These are phyloP conservation scores for Hypsopygia costalis DNA, from an alignment of 2,888 invertebrate species.

Conservation along the genomic window DNA sequence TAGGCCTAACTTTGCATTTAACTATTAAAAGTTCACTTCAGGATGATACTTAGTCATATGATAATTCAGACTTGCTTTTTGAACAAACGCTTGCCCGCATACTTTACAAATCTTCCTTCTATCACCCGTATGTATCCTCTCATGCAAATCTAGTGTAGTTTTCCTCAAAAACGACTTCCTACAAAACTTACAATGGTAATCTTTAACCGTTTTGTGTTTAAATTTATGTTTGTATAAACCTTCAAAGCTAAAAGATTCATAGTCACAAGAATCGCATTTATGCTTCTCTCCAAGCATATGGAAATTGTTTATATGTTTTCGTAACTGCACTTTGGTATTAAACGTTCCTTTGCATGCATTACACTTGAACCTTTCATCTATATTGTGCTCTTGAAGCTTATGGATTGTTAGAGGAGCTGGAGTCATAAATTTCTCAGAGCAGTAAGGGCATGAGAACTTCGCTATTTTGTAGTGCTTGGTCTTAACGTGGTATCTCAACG, in stretches of 20 bases:
- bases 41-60: conserved; percentile 70
- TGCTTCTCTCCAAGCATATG: conserved; percentile 60
- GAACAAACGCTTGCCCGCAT: conserved; percentile 66
- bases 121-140: conserved; percentile 64
- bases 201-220: conserved; percentile 61
- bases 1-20: too few species aligned
- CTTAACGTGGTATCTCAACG: conserved; percentile 46
- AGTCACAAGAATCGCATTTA: conserved; percentile 56
- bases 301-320: conserved; percentile 52
- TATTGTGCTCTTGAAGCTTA: conserved; percentile 46
- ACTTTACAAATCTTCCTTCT: conserved; percentile 51
- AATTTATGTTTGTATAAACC: conserved; percentile 57
- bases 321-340: conserved; percentile 46
- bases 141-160: conserved; percentile 48
- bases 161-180: conserved; percentile 62
- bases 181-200: conserved; percentile 63
- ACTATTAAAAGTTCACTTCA: conserved; percentile 44
- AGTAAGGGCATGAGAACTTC: conserved; percentile 36
- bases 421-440: conserved; percentile 46
- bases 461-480: conserved; percentile 53
- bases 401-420: conserved; percentile 43
- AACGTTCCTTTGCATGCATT: conserved; percentile 56
- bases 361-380: conserved; percentile 57
- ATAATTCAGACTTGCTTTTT: conserved; percentile 67
- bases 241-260: conserved; percentile 48